Percentiles rank a stretch among this genome's conserved stretches.
These are phyloP conservation scores for Falco novaeseelandiae DNA, from an alignment of 2,797 vertebrate species.

Conservation along the genomic window DNA sequence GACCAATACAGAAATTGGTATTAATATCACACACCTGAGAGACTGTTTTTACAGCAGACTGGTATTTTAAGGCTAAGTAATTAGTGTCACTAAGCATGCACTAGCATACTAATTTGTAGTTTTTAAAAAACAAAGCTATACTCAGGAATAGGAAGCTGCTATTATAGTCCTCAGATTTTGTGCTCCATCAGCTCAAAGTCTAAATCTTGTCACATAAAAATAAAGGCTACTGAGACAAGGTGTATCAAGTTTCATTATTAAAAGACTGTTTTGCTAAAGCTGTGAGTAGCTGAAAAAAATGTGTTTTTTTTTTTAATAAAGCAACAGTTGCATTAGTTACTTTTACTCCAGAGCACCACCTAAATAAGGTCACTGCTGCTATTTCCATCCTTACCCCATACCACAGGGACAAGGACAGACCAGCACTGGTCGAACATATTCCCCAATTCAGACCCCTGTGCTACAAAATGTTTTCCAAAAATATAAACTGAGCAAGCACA, in stretches of 20 bases:
- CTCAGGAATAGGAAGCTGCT: not conserved
- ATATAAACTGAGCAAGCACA: not conserved
- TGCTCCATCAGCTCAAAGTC: not conserved
- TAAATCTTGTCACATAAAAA: not conserved
- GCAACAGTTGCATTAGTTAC: not conserved
- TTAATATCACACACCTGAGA: not conserved
- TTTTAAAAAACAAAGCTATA: slow-evolving; percentile 19
- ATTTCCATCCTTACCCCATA: not conserved
- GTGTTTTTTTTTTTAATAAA: not conserved
- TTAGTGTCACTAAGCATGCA: not conserved
- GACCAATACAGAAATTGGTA: not conserved
- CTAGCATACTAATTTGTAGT: not conserved
- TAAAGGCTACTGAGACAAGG: not conserved
- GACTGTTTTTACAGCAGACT: not conserved
- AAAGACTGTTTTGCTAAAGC: not conserved
- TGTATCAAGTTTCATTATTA: not conserved
- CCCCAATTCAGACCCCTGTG: not conserved
- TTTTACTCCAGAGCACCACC: not conserved
- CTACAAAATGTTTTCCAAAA: not conserved
- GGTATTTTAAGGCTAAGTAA: slow-evolving; percentile 34
- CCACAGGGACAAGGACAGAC: not conserved
- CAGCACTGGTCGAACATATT: not conserved
- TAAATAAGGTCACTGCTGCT: not conserved
- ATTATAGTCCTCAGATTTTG: not conserved
- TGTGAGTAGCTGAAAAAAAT: not conserved